These are phyloP conservation scores for Sebastes elongatus DNA, from an alignment of 2,797 vertebrate species.

Conservation along the genomic window DNA sequence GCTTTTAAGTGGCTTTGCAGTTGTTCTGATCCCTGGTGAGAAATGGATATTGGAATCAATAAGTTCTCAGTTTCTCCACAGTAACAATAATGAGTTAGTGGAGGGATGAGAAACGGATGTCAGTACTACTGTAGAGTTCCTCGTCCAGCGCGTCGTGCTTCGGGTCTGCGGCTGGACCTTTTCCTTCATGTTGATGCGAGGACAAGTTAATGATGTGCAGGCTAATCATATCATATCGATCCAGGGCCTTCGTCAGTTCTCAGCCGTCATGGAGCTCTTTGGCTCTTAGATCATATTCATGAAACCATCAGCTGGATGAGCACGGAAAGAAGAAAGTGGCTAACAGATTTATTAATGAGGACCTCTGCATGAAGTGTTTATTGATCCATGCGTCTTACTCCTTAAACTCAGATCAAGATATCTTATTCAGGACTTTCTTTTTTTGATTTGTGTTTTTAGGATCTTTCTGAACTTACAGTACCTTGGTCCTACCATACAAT, in stretches of 20 bases:
- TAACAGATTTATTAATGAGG: slow-evolving; percentile 5
- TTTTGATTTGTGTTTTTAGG: neutral
- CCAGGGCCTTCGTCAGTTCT: neutral
- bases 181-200: neutral
- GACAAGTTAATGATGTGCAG: slow-evolving; percentile 29
- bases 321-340: neutral
- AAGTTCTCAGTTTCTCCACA: slow-evolving; percentile 59
- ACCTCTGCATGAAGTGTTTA: slow-evolving; percentile 5
- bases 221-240: slow-evolving; percentile 42
- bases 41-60: slow-evolving; percentile 81
- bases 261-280: neutral
- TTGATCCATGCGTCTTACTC: neutral
- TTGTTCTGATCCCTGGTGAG: slow-evolving; percentile 72
- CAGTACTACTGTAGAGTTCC: neutral
- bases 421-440: too few relatives aligned
- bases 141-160: neutral
- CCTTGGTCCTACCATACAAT: too few relatives aligned
- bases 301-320: neutral
- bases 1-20: slow-evolving; percentile 77
- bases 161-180: neutral
- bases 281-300: neutral
- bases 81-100: slow-evolving; percentile 46
- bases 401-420: neutral
- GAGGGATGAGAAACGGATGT: slow-evolving; percentile 12
- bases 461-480: neutral